These are phyloP conservation scores for Drosophila subquinaria DNA, from an alignment of 2,888 invertebrate genomes.

Conservation along the genomic window DNA sequence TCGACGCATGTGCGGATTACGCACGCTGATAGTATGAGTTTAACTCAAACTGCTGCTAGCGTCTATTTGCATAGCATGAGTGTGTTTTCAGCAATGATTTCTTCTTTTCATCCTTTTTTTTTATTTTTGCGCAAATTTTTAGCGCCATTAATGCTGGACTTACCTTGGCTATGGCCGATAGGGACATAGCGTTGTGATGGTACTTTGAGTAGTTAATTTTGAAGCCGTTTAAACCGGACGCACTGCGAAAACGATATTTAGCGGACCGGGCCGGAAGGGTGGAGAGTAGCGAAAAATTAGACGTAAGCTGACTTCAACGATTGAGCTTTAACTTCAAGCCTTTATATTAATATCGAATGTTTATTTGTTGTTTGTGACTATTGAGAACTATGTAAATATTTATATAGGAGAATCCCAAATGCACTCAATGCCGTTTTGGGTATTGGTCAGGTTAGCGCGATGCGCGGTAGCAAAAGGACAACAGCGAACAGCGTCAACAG, in stretches of 20 bases:
- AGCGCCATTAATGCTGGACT: conserved; percentile 65
- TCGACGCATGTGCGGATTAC: conserved; percentile 45
- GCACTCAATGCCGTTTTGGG: conserved; percentile 57
- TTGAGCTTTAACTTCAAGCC: not conserved
- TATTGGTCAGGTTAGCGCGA: conserved; percentile 54
- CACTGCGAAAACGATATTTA: conserved; percentile 48
- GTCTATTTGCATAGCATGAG: conserved; percentile 58
- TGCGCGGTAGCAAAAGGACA: conserved; percentile 31
- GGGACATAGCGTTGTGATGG: conserved; percentile 88
- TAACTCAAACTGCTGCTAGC: conserved; percentile 58
- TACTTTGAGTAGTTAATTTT: conserved; percentile 90
- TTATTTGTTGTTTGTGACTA: not conserved
- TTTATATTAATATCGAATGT: not conserved
- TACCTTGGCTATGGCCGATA: conserved; percentile 89
- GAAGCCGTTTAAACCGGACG: conserved; percentile 84
- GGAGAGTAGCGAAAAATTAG: conserved; percentile 10
- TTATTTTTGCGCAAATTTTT: conserved; percentile 36
- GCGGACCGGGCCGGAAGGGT: conserved; percentile 25
- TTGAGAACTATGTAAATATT: conserved; percentile 10
- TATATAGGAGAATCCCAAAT: conserved; percentile 47
- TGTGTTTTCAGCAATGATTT: conserved; percentile 59
- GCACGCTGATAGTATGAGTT: conserved; percentile 56
- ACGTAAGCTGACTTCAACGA: not conserved
- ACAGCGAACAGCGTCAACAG: conserved; percentile 60
- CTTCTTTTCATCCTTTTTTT: conserved; percentile 7